Conservation (phyloP, 2,888 invertebrate genomes). For the Drosophila peninsularis region DNA sequence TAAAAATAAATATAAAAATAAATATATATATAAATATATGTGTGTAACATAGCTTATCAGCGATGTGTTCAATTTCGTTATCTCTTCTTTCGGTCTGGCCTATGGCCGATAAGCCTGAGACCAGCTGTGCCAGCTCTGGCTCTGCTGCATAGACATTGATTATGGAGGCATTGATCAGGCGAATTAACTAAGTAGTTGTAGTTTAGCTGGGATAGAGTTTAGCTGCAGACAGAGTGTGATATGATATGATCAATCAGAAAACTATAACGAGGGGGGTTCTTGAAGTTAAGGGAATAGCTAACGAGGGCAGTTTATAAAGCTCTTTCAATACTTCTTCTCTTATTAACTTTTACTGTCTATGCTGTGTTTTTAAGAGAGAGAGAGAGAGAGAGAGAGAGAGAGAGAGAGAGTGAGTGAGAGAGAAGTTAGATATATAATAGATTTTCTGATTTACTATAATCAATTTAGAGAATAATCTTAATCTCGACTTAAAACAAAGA, state of each 20-base stretch:
- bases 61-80: slow-evolving; percentile 27
- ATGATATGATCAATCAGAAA: neutral
- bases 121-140: slow-evolving; percentile 13
- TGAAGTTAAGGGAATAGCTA: neutral
- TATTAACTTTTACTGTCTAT: no score
- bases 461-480: no score
- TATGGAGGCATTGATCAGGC: neutral
- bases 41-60: slow-evolving; percentile 11
- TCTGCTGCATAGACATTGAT: neutral
- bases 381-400: no score
- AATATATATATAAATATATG: slow-evolving; percentile 9
- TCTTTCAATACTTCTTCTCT: no score
- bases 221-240: neutral
- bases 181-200: neutral
- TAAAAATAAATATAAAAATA: slow-evolving; percentile 6
- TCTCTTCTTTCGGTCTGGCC: slow-evolving; percentile 14
- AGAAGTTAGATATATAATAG: no score
- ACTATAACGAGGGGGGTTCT: neutral
- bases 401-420: no score
- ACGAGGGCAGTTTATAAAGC: no score
- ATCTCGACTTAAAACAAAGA: no score
- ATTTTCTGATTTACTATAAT: no score
- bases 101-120: slow-evolving; percentile 13
- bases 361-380: no score
- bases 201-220: neutral